Evolutionary conservation across 23 tunicate species (phyloP), one percentile per base, ranked within the genome.

Genomic region (Ascidia mentula): DNA sequence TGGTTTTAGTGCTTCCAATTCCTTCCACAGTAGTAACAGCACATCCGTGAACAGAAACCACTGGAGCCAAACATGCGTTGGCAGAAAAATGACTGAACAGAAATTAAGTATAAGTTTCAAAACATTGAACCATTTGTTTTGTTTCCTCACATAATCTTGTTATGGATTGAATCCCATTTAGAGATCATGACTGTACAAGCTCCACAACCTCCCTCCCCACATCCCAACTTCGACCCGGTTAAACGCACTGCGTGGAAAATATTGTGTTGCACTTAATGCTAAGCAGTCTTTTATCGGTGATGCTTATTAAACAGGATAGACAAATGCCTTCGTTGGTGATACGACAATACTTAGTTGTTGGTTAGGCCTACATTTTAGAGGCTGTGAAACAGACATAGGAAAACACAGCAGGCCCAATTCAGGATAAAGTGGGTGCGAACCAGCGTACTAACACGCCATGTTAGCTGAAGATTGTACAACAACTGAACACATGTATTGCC

Each of bases 141-240:
- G 24, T 5, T 9, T 3, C 30, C 74, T 7, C 32, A 71, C 74
- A 71, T 34, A 31, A 71, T 71, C 9, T 34, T 33, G 74, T 30
- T 71, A n/a, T 71, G 45, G 20, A 83, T 60, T 20, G 35, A 20
- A 42, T 83, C 73, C 95, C 95, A 93, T 39, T 77, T 85, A 22
- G 98, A 94, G 15, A 94, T 82, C 98, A 94, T 94, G 32, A 94
- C 98, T 32, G 98, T 94, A 72, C 98, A 94, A 38, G 98, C 98
- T 72, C 98, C 98, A 72, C 98, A 94, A 6, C 98, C 98, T 5
- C 98, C 98, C 81, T 94, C 98, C 33, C 98, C 98, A 77, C 98
- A 94, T 46, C 94, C 98, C 32, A 94, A 89, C 78, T 91, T 91
- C 46, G 86, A 79, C 24, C 96, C 96, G 18, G 89, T 85, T 18